Percentiles rank a stretch among this genome's conserved stretches.
Conservation (phyloP, 2,797 vertebrate species). For the Clarias platycephalus region DNA sequence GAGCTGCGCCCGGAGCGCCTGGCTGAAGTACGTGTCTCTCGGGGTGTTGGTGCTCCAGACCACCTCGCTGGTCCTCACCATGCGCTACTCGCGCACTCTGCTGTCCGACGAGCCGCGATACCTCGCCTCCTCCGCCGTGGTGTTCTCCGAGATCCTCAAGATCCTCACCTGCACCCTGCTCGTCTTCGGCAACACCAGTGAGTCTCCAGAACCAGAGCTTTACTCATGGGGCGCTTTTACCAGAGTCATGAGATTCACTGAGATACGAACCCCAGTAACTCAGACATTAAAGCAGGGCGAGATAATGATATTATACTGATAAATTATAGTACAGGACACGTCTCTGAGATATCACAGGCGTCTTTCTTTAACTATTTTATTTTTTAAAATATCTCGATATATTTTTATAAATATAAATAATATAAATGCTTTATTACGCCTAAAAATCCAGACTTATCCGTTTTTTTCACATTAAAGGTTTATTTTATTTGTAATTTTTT, state of each 20-base stretch:
- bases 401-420: no score
- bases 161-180: constrained; percentile 86
- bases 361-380: background rate
- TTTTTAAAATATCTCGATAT: no score
- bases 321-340: background rate
- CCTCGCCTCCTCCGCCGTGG: constrained; percentile 94
- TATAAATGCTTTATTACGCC: no score
- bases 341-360: background rate
- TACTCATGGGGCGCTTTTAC: background rate
- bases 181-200: constrained; percentile 86
- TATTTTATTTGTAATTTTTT: no score
- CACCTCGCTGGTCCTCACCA: constrained; percentile 93
- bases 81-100: constrained; percentile 95
- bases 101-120: constrained; percentile 91
- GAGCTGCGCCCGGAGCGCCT: constrained; percentile 18
- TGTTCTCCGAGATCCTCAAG: constrained; percentile 91
- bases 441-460: no score
- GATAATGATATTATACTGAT: background rate
- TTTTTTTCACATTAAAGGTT: no score
- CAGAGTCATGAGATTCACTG: no score
- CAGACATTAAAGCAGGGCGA: background rate
- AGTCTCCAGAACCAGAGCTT: constrained; percentile 54
- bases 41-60: constrained; percentile 96
- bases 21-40: constrained; percentile 91
- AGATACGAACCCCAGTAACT: background rate